Evolutionary conservation across 2,113 vertebrate genomes (phyloP).

Genomic region (Microtus montanus): DNA sequence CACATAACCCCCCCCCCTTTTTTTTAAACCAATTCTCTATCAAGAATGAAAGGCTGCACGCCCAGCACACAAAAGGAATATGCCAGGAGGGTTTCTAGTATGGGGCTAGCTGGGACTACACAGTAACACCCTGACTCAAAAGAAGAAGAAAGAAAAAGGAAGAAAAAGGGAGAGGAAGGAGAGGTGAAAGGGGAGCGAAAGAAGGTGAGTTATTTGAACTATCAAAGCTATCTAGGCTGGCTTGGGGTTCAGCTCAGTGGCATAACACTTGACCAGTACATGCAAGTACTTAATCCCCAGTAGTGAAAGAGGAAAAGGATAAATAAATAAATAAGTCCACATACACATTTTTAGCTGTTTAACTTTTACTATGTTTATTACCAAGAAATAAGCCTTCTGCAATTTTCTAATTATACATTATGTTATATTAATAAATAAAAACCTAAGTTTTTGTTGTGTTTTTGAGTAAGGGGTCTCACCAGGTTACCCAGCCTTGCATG

Average conservation of each 20-base stretch:
- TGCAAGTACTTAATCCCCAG: neutral
- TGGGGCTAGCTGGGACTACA: neutral
- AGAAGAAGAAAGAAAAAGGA: neutral
- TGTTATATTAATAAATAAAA: neutral
- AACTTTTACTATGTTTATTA: neutral
- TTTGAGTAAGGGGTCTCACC: neutral
- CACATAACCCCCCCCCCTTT: neutral
- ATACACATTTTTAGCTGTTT: slow-evolving; percentile 23
- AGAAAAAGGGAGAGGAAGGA: neutral
- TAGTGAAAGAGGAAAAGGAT: neutral
- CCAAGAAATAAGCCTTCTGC: neutral
- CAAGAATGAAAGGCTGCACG: neutral
- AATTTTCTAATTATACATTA: neutral
- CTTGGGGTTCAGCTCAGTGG: neutral
- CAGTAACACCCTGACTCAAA: neutral
- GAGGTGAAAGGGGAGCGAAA: neutral
- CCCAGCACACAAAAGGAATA: neutral
- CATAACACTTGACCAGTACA: neutral
- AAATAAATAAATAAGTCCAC: neutral
- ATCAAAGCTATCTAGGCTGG: neutral
- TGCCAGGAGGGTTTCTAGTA: neutral
- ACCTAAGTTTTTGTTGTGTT: neutral
- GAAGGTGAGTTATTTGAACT: neutral
- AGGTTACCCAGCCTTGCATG: neutral
- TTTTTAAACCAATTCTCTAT: neutral